Conservation (phyloP, 2,797 vertebrate genomes). For the Eleutherodactylus coqui region DNA sequence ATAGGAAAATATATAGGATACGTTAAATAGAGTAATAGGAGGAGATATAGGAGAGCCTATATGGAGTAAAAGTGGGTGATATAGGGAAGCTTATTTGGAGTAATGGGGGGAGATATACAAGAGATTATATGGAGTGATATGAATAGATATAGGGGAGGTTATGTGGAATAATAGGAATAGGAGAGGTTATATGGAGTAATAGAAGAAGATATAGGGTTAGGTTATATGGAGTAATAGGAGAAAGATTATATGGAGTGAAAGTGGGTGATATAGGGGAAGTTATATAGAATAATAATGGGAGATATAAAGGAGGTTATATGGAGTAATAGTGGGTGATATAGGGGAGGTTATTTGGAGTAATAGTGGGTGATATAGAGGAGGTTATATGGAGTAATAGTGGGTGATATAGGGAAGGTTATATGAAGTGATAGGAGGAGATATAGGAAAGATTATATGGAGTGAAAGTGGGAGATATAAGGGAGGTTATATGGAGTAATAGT, state of each 20-base stretch:
- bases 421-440: no score
- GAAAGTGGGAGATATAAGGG: slow-evolving; percentile 57
- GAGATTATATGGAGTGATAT: background rate
- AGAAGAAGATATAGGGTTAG: slow-evolving; percentile 7
- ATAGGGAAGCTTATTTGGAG: background rate
- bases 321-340: background rate
- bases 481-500: background rate
- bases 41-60: background rate
- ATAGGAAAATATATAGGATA: slow-evolving; percentile 20
- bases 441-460: slow-evolving; percentile 55
- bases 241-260: background rate
- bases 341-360: background rate
- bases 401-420: background rate
- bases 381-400: background rate
- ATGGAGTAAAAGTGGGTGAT: slow-evolving; percentile 66
- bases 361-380: background rate
- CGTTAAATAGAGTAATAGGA: slow-evolving; percentile 66
- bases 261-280: slow-evolving; percentile 61
- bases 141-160: slow-evolving; percentile 64
- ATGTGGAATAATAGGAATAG: slow-evolving; percentile 58
- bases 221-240: slow-evolving; percentile 68
- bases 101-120: slow-evolving; percentile 70
- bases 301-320: background rate
- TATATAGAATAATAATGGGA: slow-evolving; percentile 63
- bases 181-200: slow-evolving; percentile 65